Evolutionary conservation across 2,888 invertebrate species (phyloP), one percentile per base, ranked within the genome.

Genomic region (Vanessa cardui): DNA sequence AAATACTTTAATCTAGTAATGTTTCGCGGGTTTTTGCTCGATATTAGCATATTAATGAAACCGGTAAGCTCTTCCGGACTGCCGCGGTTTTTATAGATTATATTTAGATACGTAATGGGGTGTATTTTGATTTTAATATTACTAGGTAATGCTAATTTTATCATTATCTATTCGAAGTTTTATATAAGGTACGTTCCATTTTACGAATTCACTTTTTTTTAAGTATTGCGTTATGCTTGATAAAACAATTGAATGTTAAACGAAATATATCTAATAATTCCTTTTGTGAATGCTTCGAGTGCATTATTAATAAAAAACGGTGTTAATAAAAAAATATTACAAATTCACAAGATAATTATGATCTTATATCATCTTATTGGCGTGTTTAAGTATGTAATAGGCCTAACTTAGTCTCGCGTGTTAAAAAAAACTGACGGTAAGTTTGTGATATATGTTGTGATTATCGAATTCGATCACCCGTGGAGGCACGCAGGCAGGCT

Each of bases 31-130:
- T 74, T 76, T 74, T 75, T 76, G 72, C 76, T 52, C 54, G 52
- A 49, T 60, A 73, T 73, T 79, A 73, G 64, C 77, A 79, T 77
- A 76, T 76, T 76, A 76, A 77, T 77, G 74, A 75, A 76, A 76
- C 67, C 70, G 73, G 73, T 73, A 72, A 71, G 66, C 71, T 63
- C 62, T 60, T 69, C 63, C 70, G 64, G 56, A 52, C 56, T 61
- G 20, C 39, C 33, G 9, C 18, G 47, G 49, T 64, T 73, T 66
- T 64, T 66, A 68, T 68, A 68, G 66, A 72, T 71, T 66, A 66
- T 62, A 61, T 54, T 62, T 33, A 56, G 56, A 62, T 58, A 66
- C 21, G 33, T 60, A 61, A 52, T 64, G 45, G 18, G n/a, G 33
- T 18, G 39, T 56, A 39, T 56, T 56, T 18, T 39, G 39, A 56